Evolutionary conservation across 2,113 vertebrate species (phyloP).

Genomic region (Myiagra hebetior): DNA sequence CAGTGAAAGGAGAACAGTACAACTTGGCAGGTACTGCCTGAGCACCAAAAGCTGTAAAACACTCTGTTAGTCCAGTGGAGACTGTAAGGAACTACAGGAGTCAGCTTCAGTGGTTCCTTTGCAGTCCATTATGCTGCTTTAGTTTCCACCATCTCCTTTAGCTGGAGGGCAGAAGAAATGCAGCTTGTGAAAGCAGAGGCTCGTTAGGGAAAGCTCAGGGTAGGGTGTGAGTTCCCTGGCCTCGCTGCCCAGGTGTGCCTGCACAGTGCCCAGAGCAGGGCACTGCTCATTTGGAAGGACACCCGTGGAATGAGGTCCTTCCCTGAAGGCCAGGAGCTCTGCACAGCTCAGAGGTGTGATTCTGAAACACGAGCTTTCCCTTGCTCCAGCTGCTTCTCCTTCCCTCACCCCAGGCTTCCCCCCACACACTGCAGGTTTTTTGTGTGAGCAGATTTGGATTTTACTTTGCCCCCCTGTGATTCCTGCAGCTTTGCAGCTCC

Average conservation of each 20-base stretch:
- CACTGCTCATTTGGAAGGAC: rapidly evolving
- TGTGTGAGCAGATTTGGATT: not conserved
- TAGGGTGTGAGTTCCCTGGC: not conserved
- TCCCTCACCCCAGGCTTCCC: not conserved
- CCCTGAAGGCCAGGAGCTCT: not conserved
- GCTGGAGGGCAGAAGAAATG: not conserved
- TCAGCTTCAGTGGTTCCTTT: not conserved
- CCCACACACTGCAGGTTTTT: not conserved
- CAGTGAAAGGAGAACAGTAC: not conserved
- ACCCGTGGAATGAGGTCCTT: rapidly evolving
- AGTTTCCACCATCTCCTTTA: not conserved
- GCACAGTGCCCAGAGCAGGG: not conserved
- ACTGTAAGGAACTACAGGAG: not conserved
- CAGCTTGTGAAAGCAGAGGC: not conserved
- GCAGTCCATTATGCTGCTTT: not conserved
- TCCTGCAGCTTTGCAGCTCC: not conserved
- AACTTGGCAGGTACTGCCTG: not conserved
- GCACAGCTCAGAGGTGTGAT: not conserved
- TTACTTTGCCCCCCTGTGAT: not conserved
- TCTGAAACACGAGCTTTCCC: not conserved
- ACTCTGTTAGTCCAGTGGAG: not conserved
- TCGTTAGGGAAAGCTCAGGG: not conserved
- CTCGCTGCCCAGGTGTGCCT: not conserved
- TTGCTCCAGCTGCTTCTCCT: not conserved
- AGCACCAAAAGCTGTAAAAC: not conserved